Conservation (phyloP, 2,113 vertebrate species). For the Nothocercus julius region DNA sequence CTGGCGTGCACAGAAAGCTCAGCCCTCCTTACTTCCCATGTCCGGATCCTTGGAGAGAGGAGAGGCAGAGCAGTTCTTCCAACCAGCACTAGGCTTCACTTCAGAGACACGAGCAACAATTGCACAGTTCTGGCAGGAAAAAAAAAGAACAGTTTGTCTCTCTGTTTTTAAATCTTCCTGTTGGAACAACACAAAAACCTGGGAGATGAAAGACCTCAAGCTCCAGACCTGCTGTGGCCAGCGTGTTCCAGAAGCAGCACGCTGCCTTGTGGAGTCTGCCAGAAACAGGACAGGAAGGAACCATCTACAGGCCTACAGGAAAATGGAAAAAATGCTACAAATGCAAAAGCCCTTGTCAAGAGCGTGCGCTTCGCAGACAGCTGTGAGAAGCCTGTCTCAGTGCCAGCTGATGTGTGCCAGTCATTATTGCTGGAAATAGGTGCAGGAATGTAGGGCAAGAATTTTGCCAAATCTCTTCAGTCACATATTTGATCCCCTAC, state of each 20-base stretch:
- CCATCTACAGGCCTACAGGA: not conserved
- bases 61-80: not conserved
- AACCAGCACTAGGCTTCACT: not conserved
- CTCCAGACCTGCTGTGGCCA: not conserved
- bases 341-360: not conserved
- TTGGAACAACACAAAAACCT: not conserved
- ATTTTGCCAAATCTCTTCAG: not conserved
- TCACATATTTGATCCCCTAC: fast-evolving
- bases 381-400: not conserved
- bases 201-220: not conserved
- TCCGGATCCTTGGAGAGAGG: not conserved
- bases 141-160: not conserved
- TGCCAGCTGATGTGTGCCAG: not conserved
- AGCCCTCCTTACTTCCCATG: not conserved
- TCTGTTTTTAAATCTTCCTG: slow-evolving; percentile 2
- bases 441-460: not conserved
- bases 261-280: not conserved
- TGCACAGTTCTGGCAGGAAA: not conserved
- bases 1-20: not conserved
- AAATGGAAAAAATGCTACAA: not conserved
- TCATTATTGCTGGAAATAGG: not conserved
- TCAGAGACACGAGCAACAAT: not conserved
- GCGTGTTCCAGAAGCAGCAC: not conserved
- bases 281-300: not conserved
- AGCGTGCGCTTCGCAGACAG: not conserved